phyloP scores from a whole-genome alignment of 1,140 invertebrate species.

The Dendrolimus punctatus region DNA sequence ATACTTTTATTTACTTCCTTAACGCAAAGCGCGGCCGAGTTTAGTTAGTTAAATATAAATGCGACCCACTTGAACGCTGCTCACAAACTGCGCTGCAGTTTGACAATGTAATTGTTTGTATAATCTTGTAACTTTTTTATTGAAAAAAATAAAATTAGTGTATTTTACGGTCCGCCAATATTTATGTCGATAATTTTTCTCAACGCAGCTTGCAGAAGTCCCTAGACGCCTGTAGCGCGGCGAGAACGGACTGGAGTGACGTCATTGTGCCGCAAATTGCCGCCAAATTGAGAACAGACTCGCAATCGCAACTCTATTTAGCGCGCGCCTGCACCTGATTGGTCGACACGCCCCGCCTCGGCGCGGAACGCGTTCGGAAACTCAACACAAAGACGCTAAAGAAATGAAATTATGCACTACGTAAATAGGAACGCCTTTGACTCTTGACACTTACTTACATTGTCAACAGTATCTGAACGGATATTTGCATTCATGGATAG shows the following conservation, averaged over 20 bases:
- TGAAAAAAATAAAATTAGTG: no score
- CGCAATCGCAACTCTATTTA: slow-evolving; percentile 51
- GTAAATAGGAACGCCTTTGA: slow-evolving; percentile 58
- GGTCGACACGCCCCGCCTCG: slow-evolving; percentile 46
- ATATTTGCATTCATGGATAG: slow-evolving; percentile 25
- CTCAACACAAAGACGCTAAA: slow-evolving; percentile 36
- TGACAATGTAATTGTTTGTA: no score
- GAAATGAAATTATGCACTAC: slow-evolving; percentile 62
- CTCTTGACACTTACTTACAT: slow-evolving; percentile 41
- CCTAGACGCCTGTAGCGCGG: no score
- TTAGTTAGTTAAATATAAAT: no score
- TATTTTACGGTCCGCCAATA: no score
- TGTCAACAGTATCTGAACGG: slow-evolving; percentile 30
- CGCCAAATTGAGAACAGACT: slow-evolving; percentile 60
- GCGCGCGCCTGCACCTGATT: slow-evolving; percentile 56
- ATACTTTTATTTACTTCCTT: no score
- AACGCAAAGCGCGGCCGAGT: no score
- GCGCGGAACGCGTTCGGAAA: slow-evolving; percentile 15
- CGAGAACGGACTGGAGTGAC: slow-evolving; percentile 5
- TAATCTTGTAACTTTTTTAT: no score
- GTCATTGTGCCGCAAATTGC: slow-evolving; percentile 62
- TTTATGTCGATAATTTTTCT: no score
- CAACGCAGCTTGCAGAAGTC: no score
- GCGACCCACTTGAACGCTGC: no score
- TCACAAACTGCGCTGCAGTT: no score